Conservation (phyloP, 2,113 vertebrate genomes). For the Verasper variegatus region DNA sequence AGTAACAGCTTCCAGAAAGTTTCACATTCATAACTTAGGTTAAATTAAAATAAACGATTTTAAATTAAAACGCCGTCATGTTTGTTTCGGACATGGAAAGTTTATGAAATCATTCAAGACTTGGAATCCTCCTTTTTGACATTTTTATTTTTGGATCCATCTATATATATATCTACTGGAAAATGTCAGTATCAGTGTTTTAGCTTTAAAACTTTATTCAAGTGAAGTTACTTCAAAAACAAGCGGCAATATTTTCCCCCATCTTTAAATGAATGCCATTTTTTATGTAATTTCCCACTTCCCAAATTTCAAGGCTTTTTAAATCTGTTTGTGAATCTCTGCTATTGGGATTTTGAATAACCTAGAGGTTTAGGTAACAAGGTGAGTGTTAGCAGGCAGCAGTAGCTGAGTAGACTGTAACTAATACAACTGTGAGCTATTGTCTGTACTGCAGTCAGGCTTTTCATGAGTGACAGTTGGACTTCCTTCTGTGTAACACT, state of each 20-base stretch:
- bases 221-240: neutral
- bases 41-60: neutral
- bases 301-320: neutral
- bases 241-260: neutral
- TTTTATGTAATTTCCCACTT: neutral
- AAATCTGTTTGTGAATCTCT: neutral
- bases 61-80: neutral
- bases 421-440: neutral
- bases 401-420: neutral
- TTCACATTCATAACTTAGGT: neutral
- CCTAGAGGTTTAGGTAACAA: constrained; percentile 3
- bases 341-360: neutral
- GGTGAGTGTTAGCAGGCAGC: neutral
- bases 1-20: neutral
- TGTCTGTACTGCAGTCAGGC: neutral
- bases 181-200: neutral
- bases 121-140: too few species aligned
- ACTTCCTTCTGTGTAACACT: too few species aligned
- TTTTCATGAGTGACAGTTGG: too few species aligned
- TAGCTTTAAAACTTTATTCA: neutral
- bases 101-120: too few species aligned
- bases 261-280: too few species aligned
- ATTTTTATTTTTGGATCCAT: too few species aligned
- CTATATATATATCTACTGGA: too few species aligned
- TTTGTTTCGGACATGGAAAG: neutral